phyloP scores from a whole-genome alignment of 2,113 vertebrate species.

The Scomber colias region DNA sequence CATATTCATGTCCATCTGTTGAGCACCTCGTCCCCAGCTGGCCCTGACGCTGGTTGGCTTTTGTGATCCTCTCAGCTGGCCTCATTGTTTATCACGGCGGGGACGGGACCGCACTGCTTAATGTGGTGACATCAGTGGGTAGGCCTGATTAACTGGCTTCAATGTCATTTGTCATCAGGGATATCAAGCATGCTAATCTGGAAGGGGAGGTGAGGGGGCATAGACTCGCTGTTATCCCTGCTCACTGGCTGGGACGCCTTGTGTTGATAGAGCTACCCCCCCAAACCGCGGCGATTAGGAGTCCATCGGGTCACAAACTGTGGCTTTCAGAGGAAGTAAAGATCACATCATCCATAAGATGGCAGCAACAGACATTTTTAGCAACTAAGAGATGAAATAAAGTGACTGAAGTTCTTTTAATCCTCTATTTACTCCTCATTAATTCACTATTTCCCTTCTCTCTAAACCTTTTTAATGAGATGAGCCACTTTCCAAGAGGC shows the following conservation, averaged over 20 bases:
- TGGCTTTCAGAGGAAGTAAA: neutral
- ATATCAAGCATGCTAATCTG: slow-evolving; percentile 56
- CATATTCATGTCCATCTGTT: slow-evolving; percentile 78
- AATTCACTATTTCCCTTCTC: slow-evolving; percentile 14
- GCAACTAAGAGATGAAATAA: slow-evolving; percentile 5
- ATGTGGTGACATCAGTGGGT: slow-evolving; percentile 60
- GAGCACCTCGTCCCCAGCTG: slow-evolving; percentile 53
- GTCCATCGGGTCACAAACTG: neutral
- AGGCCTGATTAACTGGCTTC: slow-evolving; percentile 71
- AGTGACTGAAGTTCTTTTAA: slow-evolving; percentile 8
- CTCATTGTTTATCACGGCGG: slow-evolving; percentile 51
- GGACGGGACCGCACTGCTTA: slow-evolving; percentile 31
- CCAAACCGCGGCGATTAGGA: slow-evolving; percentile 2
- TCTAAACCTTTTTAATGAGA: slow-evolving; percentile 29
- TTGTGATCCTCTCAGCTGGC: slow-evolving; percentile 57
- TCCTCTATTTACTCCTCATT: slow-evolving; percentile 43
- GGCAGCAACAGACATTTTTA: neutral
- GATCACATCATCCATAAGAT: neutral
- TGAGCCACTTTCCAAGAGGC: slow-evolving; percentile 25
- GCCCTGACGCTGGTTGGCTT: slow-evolving; percentile 29
- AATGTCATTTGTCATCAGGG: slow-evolving; percentile 51
- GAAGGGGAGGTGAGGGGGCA: neutral
- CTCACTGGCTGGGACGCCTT: neutral
- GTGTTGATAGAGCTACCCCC: slow-evolving; percentile 1
- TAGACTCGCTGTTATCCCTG: slow-evolving; percentile 1